These are phyloP conservation scores for Peromyscus aztecus DNA, from an alignment of 2,797 vertebrate species.

Conservation along the genomic window DNA sequence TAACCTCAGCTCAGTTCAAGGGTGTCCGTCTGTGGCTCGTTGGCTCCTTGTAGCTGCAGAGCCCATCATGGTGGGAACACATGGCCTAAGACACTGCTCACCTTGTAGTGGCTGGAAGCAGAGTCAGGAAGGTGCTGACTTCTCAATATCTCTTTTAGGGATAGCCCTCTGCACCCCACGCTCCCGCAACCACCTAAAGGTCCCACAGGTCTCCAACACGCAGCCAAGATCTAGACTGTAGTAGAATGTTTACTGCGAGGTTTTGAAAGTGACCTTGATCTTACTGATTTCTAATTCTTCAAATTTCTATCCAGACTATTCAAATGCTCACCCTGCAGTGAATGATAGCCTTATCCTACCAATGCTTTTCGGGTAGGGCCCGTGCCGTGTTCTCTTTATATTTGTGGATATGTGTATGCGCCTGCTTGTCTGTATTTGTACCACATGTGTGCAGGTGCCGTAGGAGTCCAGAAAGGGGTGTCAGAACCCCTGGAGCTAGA, in stretches of 20 bases:
- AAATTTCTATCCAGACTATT: background rate
- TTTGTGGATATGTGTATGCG: background rate
- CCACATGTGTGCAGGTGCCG: background rate
- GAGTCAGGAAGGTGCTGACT: background rate
- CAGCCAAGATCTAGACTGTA: background rate
- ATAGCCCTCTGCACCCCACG: background rate
- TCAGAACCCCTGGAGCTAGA: background rate
- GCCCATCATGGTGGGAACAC: rapidly evolving
- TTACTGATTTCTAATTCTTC: background rate
- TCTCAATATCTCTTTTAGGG: too few relatives aligned
- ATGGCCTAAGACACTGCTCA: too few relatives aligned
- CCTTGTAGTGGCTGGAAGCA: background rate
- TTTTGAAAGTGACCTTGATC: background rate
- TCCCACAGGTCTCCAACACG: too few relatives aligned
- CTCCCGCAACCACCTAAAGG: background rate
- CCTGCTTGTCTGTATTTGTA: background rate
- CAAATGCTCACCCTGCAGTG: background rate
- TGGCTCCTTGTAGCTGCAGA: too few relatives aligned
- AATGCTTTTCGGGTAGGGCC: background rate
- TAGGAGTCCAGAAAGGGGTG: background rate
- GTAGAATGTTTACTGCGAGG: too few relatives aligned
- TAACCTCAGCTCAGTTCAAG: background rate
- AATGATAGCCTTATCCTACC: background rate
- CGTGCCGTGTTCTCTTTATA: too few relatives aligned
- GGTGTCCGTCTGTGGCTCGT: background rate